phyloP scores from a whole-genome alignment of 2,888 invertebrate species.

The Eudemis profundana region DNA sequence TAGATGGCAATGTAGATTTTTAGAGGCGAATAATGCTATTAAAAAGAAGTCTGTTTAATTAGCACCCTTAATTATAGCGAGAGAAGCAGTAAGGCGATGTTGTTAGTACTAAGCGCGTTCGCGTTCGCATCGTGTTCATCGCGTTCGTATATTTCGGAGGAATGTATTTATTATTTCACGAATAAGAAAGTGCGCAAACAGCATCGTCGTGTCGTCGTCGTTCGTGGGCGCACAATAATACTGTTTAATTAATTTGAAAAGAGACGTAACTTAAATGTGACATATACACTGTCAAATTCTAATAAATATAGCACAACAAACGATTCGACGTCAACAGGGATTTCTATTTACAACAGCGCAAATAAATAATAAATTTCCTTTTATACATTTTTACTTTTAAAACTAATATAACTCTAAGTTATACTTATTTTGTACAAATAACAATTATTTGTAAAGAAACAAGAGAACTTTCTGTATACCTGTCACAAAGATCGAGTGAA shows the following conservation, averaged over 20 bases:
- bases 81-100: too few species aligned
- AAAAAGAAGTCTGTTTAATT: too few species aligned
- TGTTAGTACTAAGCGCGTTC: too few species aligned
- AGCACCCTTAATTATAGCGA: too few species aligned
- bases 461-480: conserved; percentile 10
- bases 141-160: conserved; percentile 32
- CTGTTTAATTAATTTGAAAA: conserved; percentile 21
- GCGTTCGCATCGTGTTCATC: too few species aligned
- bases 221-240: conserved; percentile 25
- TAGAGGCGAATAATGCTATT: too few species aligned
- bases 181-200: conserved; percentile 17
- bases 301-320: conserved; percentile 23
- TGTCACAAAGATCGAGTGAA: conserved; percentile 11
- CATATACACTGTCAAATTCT: conserved; percentile 8
- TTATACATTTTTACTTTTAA: conserved; percentile 44
- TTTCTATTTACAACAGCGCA: conserved; percentile 33
- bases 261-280: conserved; percentile 15
- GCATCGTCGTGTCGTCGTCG: not conserved
- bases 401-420: conserved; percentile 53
- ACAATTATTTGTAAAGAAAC: conserved; percentile 37
- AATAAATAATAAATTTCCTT: conserved; percentile 38
- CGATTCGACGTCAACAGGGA: not conserved
- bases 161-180: conserved; percentile 39
- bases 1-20: too few species aligned
- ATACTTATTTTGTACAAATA: conserved; percentile 48